Percentiles rank a stretch among this genome's conserved stretches.
Conservation (phyloP, 2,888 invertebrate genomes). For the Drosophila robusta region DNA sequence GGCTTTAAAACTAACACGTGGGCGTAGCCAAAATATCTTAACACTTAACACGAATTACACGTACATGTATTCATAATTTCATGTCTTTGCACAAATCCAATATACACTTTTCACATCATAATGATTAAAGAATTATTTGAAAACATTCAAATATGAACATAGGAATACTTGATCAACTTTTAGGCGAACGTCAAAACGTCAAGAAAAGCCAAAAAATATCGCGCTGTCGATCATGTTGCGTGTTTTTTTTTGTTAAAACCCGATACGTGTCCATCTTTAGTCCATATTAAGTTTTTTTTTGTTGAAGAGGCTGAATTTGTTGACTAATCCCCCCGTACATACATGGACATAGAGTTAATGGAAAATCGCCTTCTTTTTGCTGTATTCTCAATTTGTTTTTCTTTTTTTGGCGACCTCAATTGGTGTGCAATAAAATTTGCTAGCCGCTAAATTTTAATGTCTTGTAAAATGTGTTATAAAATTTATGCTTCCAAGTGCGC, state of each 20-base stretch:
- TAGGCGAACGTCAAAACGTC: too few relatives aligned
- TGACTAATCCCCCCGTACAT: background rate
- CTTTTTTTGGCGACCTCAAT: slow-evolving; percentile 66
- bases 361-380: slow-evolving; percentile 27
- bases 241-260: background rate
- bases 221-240: too few relatives aligned
- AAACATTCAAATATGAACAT: too few relatives aligned
- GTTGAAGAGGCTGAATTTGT: background rate
- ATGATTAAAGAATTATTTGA: too few relatives aligned
- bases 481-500: slow-evolving; percentile 59
- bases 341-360: slow-evolving; percentile 12
- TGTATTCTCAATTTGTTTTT: slow-evolving; percentile 23
- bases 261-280: background rate
- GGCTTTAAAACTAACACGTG: too few relatives aligned
- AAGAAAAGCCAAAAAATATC: too few relatives aligned
- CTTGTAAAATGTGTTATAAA: slow-evolving; percentile 55
- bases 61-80: too few relatives aligned
- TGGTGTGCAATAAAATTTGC: slow-evolving; percentile 61
- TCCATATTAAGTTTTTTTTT: slow-evolving; percentile 5
- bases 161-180: too few relatives aligned
- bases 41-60: too few relatives aligned
- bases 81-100: too few relatives aligned
- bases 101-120: too few relatives aligned
- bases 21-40: too few relatives aligned
- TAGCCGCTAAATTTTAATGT: slow-evolving; percentile 48